A percentile compares a stretch with the other conserved stretches of the same genome.
These are phyloP conservation scores for Protobothrops mucrosquamatus DNA, from an alignment of 2,113 vertebrate genomes.

Conservation along the genomic window DNA sequence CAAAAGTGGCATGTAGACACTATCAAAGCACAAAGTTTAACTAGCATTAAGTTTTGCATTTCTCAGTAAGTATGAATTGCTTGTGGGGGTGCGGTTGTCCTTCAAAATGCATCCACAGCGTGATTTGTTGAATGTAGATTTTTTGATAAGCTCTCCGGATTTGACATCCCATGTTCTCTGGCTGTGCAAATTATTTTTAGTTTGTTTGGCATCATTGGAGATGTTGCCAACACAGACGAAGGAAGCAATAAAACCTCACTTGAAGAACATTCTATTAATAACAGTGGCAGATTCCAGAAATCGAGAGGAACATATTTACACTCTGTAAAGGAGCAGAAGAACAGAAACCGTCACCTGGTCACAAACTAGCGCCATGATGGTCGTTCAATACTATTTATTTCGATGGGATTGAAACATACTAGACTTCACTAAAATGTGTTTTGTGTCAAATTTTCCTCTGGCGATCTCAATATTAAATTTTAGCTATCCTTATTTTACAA, in stretches of 20 bases:
- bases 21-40: not conserved
- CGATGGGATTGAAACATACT: not conserved
- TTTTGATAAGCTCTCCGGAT: not conserved
- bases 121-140: not conserved
- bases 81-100: not conserved
- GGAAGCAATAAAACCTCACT: not conserved
- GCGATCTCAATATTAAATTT: not conserved
- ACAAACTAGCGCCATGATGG: not conserved
- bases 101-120: not conserved
- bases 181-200: not conserved
- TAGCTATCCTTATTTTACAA: not conserved
- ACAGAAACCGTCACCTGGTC: not conserved
- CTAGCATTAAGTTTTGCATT: not conserved
- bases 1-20: not conserved
- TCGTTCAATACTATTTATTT: not conserved
- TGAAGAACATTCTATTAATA: not conserved
- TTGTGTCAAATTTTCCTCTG: not conserved
- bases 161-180: not conserved
- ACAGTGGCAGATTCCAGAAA: not conserved
- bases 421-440: not conserved
- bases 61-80: not conserved
- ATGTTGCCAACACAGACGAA: not conserved
- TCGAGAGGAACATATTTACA: not conserved
- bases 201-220: not conserved
- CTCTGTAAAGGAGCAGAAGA: not conserved